Base-by-base conservation (phyloP, 2,797 vertebrate genomes). In the Gymnodraco acuticeps region DNA sequence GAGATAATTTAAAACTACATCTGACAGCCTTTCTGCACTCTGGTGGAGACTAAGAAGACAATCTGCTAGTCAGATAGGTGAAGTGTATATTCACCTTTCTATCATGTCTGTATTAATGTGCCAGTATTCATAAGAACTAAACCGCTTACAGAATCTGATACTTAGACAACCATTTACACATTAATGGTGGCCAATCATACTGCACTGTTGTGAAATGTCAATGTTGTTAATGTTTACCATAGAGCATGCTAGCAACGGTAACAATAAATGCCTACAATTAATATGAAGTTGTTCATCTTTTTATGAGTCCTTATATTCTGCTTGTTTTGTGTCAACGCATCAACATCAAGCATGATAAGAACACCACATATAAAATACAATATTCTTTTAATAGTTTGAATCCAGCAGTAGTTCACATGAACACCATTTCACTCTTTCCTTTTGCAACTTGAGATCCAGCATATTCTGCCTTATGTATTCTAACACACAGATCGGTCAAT, bases 191-290 rank as follows among this genome's bases (percentile, higher is more conserved):
- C 80, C 13, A 16, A 55, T 77, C 56, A 75, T 83, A 64, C 56
- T 69, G 78, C 85, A 75, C 78, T 89, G 77, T 83, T 80, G 85
- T 89, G 65, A 81, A 87, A 75, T 70, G 60, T 90, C 61, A 85
- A 59, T 89, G 87, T 88, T 84, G 66, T 92, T 78, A 83, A 85
- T 93, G 87, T 90, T 90, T 83, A 79, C 72, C 76, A 82, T 83
- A 84, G 74, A 86, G 92, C 90, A 93, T 92, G 91, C 64, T 83
- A 78, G 84, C 80, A 78, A 73, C 17, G 16, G 73, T 89, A 74
- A 68, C 61, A 38, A 93, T 90, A 88, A 90, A 89, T 65, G 73
- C 58, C 64, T 75, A 20, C 77, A 80, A 76, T 54, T 10, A 10
- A 75, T 38, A n/a, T 43, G 70, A 50, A 27, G 20, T 54, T 50